phyloP scores from a whole-genome alignment of 2,888 invertebrate genomes.

The Caenorhabditis angaria region DNA sequence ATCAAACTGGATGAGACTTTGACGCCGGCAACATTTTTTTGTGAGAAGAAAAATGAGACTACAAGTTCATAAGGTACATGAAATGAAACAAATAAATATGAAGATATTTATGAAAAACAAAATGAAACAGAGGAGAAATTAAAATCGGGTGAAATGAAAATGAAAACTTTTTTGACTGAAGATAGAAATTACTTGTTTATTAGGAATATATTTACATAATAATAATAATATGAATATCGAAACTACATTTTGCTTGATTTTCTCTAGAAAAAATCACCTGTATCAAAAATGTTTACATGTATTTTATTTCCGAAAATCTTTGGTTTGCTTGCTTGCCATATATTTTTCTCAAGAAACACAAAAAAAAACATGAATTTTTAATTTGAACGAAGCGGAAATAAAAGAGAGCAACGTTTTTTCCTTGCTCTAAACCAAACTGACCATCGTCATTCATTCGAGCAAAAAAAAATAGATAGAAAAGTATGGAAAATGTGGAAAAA shows the following conservation, averaged over 20 bases:
- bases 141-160: neutral
- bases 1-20: constrained; percentile 9
- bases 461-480: neutral
- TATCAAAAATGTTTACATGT: too few species aligned
- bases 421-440: neutral
- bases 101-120: too few species aligned
- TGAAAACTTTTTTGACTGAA: neutral
- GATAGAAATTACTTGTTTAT: neutral
- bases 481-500: too few species aligned
- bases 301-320: too few species aligned
- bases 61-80: too few species aligned
- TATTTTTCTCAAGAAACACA: neutral
- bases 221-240: too few species aligned
- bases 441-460: neutral
- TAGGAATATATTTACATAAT: too few species aligned
- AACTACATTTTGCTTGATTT: too few species aligned
- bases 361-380: constrained; percentile 2
- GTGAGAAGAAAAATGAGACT: neutral
- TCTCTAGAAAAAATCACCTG: too few species aligned
- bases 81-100: too few species aligned
- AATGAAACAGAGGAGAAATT: too few species aligned
- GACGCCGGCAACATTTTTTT: neutral
- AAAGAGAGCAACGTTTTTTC: neutral
- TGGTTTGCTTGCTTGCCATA: too few species aligned
- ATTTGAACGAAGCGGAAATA: constrained; percentile 1